Percentiles rank a stretch among this genome's conserved stretches.
Conservation (phyloP, 2,888 invertebrate genomes). For the Agrochola litura region DNA sequence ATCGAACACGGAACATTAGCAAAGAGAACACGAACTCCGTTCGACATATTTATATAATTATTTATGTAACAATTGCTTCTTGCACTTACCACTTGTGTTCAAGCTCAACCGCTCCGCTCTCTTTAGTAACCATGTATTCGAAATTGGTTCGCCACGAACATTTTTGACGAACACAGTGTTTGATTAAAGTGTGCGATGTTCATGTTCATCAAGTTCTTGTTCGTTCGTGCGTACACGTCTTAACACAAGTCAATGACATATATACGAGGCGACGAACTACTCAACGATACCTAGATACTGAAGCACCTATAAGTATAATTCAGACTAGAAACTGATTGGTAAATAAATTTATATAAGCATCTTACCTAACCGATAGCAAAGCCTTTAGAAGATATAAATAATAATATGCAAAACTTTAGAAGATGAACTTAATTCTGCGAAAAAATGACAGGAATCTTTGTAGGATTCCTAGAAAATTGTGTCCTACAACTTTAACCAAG, state of each 20-base stretch:
- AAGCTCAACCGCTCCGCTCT: too few relatives aligned
- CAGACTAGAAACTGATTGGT: neutral
- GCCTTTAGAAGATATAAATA: neutral
- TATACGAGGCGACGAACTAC: neutral
- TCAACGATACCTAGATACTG: neutral
- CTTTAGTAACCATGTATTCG: too few relatives aligned
- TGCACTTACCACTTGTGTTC: too few relatives aligned
- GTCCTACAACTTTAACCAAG: neutral
- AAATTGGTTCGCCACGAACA: too few relatives aligned
- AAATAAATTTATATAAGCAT: neutral
- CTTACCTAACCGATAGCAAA: neutral
- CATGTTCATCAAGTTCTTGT: too few relatives aligned
- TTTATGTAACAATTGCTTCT: too few relatives aligned
- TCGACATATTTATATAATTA: too few relatives aligned
- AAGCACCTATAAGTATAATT: neutral
- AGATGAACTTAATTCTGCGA: neutral
- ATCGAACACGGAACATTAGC: too few relatives aligned
- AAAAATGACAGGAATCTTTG: neutral
- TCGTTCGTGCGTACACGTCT: too few relatives aligned
- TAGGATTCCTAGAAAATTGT: neutral
- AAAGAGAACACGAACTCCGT: too few relatives aligned
- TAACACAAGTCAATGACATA: conserved; percentile 2
- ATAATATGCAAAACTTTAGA: neutral
- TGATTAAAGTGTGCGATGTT: too few relatives aligned
- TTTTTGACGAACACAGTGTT: too few relatives aligned